Percentiles rank a stretch among this genome's conserved stretches.
These are phyloP conservation scores for Psittacus erithacus DNA, from an alignment of 2,113 vertebrate species.

Conservation along the genomic window DNA sequence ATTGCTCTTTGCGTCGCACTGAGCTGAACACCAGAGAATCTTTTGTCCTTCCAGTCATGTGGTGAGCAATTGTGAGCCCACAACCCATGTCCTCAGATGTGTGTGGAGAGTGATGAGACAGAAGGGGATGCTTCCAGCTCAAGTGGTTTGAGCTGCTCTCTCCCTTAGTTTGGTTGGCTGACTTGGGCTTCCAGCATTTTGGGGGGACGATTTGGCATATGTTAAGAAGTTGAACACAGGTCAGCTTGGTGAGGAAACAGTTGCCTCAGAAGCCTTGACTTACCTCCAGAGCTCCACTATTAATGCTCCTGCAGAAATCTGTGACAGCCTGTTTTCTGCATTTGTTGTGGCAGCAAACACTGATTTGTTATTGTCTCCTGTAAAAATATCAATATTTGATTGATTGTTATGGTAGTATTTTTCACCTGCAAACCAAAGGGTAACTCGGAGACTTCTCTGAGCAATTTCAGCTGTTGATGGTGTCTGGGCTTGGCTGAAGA, in stretches of 20 bases:
- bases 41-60: neutral
- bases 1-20: fast-evolving
- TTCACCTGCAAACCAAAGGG: constrained; percentile 39
- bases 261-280: neutral
- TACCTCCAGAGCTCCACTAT: neutral
- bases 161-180: neutral
- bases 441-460: neutral
- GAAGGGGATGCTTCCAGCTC: neutral
- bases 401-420: constrained; percentile 19
- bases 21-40: neutral
- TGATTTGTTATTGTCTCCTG: constrained; percentile 19
- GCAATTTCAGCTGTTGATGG: constrained; percentile 18
- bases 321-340: neutral
- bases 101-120: neutral
- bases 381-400: constrained; percentile 24
- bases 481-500: constrained; percentile 20
- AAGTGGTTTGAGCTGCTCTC: neutral
- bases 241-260: fast-evolving
- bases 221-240: neutral
- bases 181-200: fast-evolving
- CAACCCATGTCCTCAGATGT: neutral
- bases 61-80: neutral
- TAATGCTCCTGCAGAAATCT: neutral
- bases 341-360: constrained; percentile 1
- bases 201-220: neutral